These are phyloP conservation scores for Propsilocerus akamusi DNA, from an alignment of 1,140 invertebrate species.

Conservation along the genomic window DNA sequence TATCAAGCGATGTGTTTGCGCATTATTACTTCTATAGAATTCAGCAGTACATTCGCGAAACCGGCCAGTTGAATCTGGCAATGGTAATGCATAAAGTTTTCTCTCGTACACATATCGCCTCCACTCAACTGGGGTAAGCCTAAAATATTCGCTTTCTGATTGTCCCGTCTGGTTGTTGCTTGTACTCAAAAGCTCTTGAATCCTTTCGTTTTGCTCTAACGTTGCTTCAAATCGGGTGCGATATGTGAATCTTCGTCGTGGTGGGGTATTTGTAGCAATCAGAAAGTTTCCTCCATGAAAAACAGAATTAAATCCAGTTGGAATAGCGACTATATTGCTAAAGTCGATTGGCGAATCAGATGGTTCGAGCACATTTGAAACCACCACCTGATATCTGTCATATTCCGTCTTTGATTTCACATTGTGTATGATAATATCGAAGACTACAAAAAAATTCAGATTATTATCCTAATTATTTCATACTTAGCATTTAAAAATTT, in stretches of 20 bases:
- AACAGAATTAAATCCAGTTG: neutral
- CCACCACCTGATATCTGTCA: neutral
- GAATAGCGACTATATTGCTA: neutral
- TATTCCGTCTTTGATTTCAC: neutral
- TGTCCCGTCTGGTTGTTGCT: constrained; percentile 9
- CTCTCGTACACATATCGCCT: constrained; percentile 57
- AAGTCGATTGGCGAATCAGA: neutral
- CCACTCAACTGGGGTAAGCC: constrained; percentile 15
- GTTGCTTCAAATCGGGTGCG: neutral
- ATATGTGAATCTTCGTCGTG: neutral
- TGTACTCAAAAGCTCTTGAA: neutral
- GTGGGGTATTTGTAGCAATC: neutral
- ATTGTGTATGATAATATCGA: neutral
- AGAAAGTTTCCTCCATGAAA: neutral
- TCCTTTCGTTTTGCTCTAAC: neutral
- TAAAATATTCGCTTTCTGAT: constrained; percentile 11
- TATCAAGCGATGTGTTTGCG: constrained; percentile 57
- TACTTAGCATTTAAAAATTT: too few relatives aligned
- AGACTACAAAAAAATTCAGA: neutral
- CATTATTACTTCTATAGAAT: constrained; percentile 60
- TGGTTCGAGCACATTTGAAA: neutral
- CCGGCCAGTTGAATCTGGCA: constrained; percentile 41
- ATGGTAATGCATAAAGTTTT: constrained; percentile 49
- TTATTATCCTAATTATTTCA: too few relatives aligned
- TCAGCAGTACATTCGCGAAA: constrained; percentile 51